Conservation (phyloP, 2,797 vertebrate species). For the Coilia nasus region DNA sequence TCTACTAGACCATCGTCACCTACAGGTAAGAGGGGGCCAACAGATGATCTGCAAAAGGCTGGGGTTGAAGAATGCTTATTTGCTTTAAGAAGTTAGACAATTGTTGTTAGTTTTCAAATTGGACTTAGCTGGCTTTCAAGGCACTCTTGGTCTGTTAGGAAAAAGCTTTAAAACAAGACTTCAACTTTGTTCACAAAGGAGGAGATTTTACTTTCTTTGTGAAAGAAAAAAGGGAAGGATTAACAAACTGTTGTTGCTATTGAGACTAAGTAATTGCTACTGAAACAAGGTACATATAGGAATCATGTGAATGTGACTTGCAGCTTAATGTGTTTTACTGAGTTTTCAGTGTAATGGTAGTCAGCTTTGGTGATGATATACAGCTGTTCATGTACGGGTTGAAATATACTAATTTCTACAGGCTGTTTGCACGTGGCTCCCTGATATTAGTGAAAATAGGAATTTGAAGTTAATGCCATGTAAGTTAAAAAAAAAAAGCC, state of each 20-base stretch:
- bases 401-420: not conserved
- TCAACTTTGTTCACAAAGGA: not conserved
- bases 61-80: not conserved
- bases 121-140: not conserved
- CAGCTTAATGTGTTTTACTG: not conserved
- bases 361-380: not conserved
- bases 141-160: not conserved
- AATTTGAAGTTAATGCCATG: not conserved
- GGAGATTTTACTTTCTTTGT: too few relatives aligned
- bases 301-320: too few relatives aligned
- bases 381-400: not conserved
- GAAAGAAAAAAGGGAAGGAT: too few relatives aligned
- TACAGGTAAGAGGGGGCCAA: constrained; percentile 73
- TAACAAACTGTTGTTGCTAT: too few relatives aligned
- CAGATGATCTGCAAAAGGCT: not conserved
- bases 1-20: constrained; percentile 63
- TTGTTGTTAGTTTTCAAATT: not conserved
- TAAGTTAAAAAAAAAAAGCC: not conserved
- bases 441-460: not conserved
- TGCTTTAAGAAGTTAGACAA: too few relatives aligned
- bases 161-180: not conserved
- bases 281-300: too few relatives aligned
- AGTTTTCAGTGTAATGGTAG: too few relatives aligned
- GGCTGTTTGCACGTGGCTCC: not conserved
- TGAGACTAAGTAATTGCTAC: too few relatives aligned